Evolutionary conservation across 2,888 invertebrate species (phyloP).

Genomic region (Drosophila acutilabella): DNA sequence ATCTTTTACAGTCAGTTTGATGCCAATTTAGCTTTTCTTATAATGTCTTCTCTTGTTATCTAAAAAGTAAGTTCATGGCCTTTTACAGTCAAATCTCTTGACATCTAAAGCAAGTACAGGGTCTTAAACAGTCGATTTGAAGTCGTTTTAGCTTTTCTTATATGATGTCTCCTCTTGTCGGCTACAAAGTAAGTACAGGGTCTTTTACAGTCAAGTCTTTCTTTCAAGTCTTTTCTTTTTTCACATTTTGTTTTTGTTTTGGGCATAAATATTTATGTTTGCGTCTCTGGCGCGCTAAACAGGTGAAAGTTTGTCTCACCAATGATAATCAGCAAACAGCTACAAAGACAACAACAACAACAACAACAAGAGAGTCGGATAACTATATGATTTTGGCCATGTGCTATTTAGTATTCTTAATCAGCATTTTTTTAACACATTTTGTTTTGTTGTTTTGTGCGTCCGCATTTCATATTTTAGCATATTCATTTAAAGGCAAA

Average conservation of each 20-base stretch:
- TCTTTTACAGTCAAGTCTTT: conserved; percentile 9
- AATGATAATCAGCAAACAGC: conserved; percentile 42
- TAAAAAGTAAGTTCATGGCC: too few relatives aligned
- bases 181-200: too few relatives aligned
- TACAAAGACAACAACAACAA: conserved; percentile 26
- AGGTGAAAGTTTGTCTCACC: conserved; percentile 73
- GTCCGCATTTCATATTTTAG: conserved; percentile 27
- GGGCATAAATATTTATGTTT: conserved; percentile 76
- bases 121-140: too few relatives aligned
- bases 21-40: too few relatives aligned
- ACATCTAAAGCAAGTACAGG: too few relatives aligned
- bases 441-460: conserved; percentile 26
- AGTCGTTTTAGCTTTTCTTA: too few relatives aligned
- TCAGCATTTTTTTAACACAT: conserved; percentile 19
- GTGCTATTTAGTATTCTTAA: conserved; percentile 67
- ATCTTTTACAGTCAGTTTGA: too few relatives aligned
- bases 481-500: conserved; percentile 34
- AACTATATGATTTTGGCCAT: conserved; percentile 28
- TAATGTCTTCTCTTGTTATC: too few relatives aligned
- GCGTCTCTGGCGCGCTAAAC: conserved; percentile 71
- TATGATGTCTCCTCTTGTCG: too few relatives aligned
- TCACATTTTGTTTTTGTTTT: conserved; percentile 26
- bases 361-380: conserved; percentile 12
- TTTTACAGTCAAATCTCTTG: too few relatives aligned
- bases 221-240: conserved; percentile 44